These are phyloP conservation scores for Drepanosiphum platanoidis DNA, from an alignment of 2,888 invertebrate genomes.

Conservation along the genomic window DNA sequence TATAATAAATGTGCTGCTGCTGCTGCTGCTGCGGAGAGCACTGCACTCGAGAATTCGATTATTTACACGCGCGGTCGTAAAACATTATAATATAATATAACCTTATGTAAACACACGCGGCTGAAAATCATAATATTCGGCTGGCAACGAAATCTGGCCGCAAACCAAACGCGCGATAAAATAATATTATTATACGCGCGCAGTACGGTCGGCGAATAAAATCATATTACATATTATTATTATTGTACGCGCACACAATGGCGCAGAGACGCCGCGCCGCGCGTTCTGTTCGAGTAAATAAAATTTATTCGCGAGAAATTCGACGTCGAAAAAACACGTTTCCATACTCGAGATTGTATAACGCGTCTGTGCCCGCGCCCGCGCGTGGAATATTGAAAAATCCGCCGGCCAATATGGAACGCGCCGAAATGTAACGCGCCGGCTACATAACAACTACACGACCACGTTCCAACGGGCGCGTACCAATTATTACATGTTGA, in stretches of 20 bases:
- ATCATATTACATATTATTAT: no score
- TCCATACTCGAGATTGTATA: constrained; percentile 2
- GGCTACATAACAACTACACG: no score
- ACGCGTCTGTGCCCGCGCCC: background rate
- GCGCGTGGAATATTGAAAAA: background rate
- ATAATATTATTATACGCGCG: background rate
- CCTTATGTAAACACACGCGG: constrained; percentile 23
- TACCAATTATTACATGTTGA: no score
- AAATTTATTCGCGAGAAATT: constrained; percentile 34
- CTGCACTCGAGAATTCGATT: no score
- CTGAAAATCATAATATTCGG: background rate
- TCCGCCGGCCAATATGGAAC: no score
- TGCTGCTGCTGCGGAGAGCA: no score
- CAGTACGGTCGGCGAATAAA: background rate
- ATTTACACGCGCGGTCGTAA: background rate
- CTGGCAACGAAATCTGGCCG: constrained; percentile 31
- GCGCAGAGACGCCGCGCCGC: background rate
- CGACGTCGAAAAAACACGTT: constrained; percentile 17
- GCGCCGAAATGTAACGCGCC: no score
- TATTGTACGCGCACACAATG: no score
- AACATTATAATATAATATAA: constrained; percentile 10
- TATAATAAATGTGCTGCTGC: no score
- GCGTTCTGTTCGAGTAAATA: no score
- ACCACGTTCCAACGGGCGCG: no score
- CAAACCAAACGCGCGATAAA: constrained; percentile 14